Percentiles rank a stretch among this genome's conserved stretches.
Conservation (phyloP, 2,888 invertebrate species). For the Platycheirus rosarum region DNA sequence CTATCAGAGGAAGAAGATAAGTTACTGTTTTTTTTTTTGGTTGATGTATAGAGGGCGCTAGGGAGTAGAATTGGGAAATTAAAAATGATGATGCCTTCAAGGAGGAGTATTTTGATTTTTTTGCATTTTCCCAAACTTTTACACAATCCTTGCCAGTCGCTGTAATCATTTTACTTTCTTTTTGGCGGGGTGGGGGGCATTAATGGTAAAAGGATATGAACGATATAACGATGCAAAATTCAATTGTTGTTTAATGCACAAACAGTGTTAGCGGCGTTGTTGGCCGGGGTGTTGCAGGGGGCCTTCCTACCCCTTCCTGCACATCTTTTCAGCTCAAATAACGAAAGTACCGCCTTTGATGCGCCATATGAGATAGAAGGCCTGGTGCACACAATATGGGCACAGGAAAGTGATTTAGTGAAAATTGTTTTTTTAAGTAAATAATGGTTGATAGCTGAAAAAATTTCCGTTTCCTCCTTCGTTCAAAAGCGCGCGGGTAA, state of each 20-base stretch:
- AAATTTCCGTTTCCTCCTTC: constrained; percentile 60
- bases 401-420: constrained; percentile 81
- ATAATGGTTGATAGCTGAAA: constrained; percentile 77
- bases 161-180: constrained; percentile 43
- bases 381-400: constrained; percentile 70
- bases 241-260: constrained; percentile 69
- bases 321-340: constrained; percentile 43
- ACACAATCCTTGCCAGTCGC: constrained; percentile 3
- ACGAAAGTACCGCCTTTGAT: constrained; percentile 47
- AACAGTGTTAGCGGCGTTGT: constrained; percentile 35
- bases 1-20: constrained; percentile 55
- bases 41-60: background rate
- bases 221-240: constrained; percentile 69
- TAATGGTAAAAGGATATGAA: constrained; percentile 59
- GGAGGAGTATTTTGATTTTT: constrained; percentile 39
- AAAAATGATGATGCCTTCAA: constrained; percentile 73
- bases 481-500: constrained; percentile 50
- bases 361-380: constrained; percentile 57
- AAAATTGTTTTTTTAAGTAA: constrained; percentile 82
- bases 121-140: constrained; percentile 5
- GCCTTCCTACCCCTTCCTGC: background rate
- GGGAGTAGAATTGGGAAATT: constrained; percentile 66
- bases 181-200: background rate
- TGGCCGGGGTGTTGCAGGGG: constrained; percentile 8
- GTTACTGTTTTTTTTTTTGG: constrained; percentile 27